Base-by-base conservation (phyloP, 1,140 invertebrate genomes). In the Dendroctonus valens region DNA sequence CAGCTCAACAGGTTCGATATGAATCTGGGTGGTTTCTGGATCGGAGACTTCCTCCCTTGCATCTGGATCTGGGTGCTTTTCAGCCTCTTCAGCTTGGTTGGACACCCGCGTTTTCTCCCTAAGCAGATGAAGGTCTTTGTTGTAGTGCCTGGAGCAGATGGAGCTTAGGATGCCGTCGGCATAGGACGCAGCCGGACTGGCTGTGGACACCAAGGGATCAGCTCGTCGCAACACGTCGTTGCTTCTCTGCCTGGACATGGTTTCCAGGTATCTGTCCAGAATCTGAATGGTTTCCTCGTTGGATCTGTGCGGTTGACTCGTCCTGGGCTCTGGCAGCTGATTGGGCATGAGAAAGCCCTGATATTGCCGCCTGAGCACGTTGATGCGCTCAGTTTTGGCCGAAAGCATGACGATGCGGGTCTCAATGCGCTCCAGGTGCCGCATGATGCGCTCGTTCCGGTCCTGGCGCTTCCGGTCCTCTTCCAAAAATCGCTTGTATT, bases 401-500 rank as follows among this genome's bases (percentile, higher is more conserved):
- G 81, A 80, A 73, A 87, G 81, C 52, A 80, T 75, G 6, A 80
- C 76, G 26, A 86, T 80, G 67, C 82, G 80, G 51, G 77, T 81
- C 73, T 86, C 85, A 38, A 87, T 81, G 42, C 79, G 80, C 69
- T 86, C 83, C 60, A 87, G 74, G 58, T 81, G 79, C 46, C 79
- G 77, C 12, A 85, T 77, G 50, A 87, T 78, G 70, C 81, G 80
- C 62, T 83, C 81, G 74, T 86, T 87, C 15, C 85, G 79, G 69
- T 85, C 82, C 62, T 85, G 83, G 57, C 85, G 79, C 12, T 77
- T 74, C 51, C 76, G 76, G 68, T 87, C 84, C 72, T 86, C 84
- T 65, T 86, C 84, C 54, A 87, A 73, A 74, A 86, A 86, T 39
- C 81, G 79, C 51, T 85, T 83, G 70, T 87, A 87, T 70, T 83